A percentile compares a stretch with the other conserved stretches of the same genome.
Evolutionary conservation across 1,140 invertebrate species (phyloP).

Genomic region (Microplitis demolitor): DNA sequence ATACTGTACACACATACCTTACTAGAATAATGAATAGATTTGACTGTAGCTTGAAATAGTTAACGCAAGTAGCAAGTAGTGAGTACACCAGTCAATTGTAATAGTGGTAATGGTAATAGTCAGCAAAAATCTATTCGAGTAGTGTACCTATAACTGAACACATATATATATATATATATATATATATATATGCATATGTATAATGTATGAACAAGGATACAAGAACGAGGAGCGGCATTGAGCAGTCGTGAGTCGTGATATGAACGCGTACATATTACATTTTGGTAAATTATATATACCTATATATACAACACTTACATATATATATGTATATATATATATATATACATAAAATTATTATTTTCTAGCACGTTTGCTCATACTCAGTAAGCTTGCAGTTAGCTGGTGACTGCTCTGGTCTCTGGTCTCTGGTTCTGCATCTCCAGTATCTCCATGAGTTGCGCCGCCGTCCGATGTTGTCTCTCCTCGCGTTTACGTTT

Average conservation of each 20-base stretch:
- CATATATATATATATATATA: too few species aligned
- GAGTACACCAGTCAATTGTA: not conserved
- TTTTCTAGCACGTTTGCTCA: too few species aligned
- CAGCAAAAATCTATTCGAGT: too few species aligned
- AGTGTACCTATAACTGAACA: too few species aligned
- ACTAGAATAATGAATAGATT: too few species aligned
- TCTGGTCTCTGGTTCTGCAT: not conserved
- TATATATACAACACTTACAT: too few species aligned
- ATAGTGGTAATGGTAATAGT: constrained; percentile 1
- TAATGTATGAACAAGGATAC: not conserved
- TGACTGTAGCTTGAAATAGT: constrained; percentile 13
- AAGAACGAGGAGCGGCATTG: constrained; percentile 1
- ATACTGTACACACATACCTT: too few species aligned
- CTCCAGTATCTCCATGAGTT: not conserved
- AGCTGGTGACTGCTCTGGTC: too few species aligned
- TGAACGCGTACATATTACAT: not conserved
- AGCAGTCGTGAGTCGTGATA: constrained; percentile 4
- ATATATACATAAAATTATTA: not conserved
- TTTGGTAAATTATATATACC: not conserved
- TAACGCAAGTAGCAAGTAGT: not conserved
- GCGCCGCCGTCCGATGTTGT: too few species aligned
- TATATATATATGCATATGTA: not conserved
- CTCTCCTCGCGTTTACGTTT: too few species aligned
- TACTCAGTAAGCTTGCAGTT: too few species aligned
- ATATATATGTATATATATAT: not conserved